Base-by-base conservation (phyloP, 2,888 invertebrate species). In the Sialis lutaria region DNA sequence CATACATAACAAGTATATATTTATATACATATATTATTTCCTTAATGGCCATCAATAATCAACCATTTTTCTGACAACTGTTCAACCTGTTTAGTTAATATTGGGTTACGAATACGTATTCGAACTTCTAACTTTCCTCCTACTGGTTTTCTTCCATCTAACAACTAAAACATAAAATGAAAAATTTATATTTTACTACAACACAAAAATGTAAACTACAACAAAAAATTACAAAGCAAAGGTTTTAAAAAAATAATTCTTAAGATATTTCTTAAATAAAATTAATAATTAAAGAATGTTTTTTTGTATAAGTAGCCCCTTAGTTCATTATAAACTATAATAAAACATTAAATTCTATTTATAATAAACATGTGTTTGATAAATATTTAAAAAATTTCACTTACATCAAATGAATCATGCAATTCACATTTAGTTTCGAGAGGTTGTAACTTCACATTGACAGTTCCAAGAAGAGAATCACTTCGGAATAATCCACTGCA, bases 401-500 rank as follows among this genome's bases (percentile, higher is more conserved):
- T 82, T 67, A 93, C 92, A 67, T 93, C 89, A 63, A 82, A 91
- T 1, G 89, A 82, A 51, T 96, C 92, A 62, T 97, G 96, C 48
- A 95, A 64, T 34, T 84, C 84, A 61, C 91, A 88, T 50, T 82
- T 78, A 0, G 80, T 82, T 70, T 96, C 95, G 50, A 97, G 68
- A n/a, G 83, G 83, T 55, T 84, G 84, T 52, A 97, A 67, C 61
- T 95, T 95, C 9, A 95, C 79, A 51, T 71, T 75, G 9, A 76
- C 83, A 4, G 82, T 77, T 31, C 96, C 97, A 48, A 97, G 69
- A 44, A 90, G 68, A 46, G 80, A 70, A 65, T 97, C 96, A 58
- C 85, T 79, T 53, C 90, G 77, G 64, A 97, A 81, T 70, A 97
- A 92, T 55, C 96, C 93, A 65, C 92, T 92, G 79, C 73, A 87